Evolutionary conservation across 2,888 invertebrate species (phyloP), one percentile per base, ranked within the genome.

Genomic region (Drosophila antonietae): DNA sequence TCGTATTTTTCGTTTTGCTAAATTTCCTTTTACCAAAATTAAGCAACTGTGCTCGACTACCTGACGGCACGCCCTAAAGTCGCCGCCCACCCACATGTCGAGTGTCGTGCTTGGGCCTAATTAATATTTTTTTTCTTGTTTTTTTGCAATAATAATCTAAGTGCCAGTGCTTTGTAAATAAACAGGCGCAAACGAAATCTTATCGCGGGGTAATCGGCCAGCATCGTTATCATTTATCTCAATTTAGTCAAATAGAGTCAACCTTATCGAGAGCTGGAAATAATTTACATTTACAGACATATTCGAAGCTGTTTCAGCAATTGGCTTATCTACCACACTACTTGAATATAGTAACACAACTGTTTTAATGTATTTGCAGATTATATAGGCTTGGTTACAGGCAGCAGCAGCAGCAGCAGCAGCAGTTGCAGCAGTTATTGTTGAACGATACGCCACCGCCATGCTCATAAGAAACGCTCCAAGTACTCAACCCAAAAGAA

Each of bases 371-470:
- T 35, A 15, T 44, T 72, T 64, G 28, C 35, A 78, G 76, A 59
- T 55, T 56, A 14, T 37, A n/a, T 33, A 51, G 14, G 80, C 63
- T 63, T 66, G 43, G 33, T 60, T 55, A 70, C 75, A 69, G 20
- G 52, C 71, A 41, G 35, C 10, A 80, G 64, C 61, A 37, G 39
- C 15, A 60, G 63, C 62, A 74, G 49, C 47, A 31, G 53, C 5
- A 5, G 37, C 65, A 79, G 58, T 67, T 52, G 77, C 73, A 73
- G 62, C 73, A 76, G 68, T 68, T 78, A 78, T 88, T 87, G 89
- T 87, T 66, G 74, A 83, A 76, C 76, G 70, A 88, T 72, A 78
- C 76, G 55, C 69, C 87, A 88, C 67, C 83, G 84, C 84, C 89
- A 84, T 84, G 89, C 84, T 76, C 71, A 89, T 89, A 79, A 87